These are phyloP conservation scores for Hypomecis atomaria DNA, from an alignment of 2,888 invertebrate species.

Conservation along the genomic window DNA sequence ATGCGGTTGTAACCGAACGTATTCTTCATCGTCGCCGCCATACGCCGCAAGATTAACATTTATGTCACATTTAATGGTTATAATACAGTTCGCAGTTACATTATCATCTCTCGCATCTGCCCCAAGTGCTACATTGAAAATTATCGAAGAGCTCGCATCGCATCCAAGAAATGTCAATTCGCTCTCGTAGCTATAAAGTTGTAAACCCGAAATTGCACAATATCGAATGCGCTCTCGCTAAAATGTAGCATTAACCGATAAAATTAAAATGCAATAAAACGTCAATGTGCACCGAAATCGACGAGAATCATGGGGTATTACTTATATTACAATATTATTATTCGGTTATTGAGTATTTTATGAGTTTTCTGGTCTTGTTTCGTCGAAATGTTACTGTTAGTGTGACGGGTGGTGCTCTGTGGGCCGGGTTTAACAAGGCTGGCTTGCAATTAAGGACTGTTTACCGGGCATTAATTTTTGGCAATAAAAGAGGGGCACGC, in stretches of 20 bases:
- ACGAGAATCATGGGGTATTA: conserved; percentile 65
- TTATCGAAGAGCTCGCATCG: conserved; percentile 39
- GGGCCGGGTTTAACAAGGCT: conserved; percentile 68
- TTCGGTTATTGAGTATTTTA: conserved; percentile 71
- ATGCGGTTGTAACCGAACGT: conserved; percentile 51
- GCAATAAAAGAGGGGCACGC: conserved; percentile 83
- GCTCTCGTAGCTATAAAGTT: conserved; percentile 60
- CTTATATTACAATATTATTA: conserved; percentile 73
- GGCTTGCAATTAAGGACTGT: conserved; percentile 81
- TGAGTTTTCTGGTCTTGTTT: conserved; percentile 65
- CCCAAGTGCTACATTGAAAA: conserved; percentile 40
- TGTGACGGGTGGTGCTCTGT: conserved; percentile 61
- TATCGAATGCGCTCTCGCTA: conserved; percentile 47
- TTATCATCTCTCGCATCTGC: conserved; percentile 44
- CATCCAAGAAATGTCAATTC: conserved; percentile 43
- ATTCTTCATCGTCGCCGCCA: conserved; percentile 40
- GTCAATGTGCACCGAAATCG: conserved; percentile 55
- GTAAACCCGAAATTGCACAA: conserved; percentile 60
- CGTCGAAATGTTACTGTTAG: conserved; percentile 64
- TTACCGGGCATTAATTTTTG: conserved; percentile 84
- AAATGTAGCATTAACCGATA: conserved; percentile 67
- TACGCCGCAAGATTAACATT: conserved; percentile 32
- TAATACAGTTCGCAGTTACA: conserved; percentile 44
- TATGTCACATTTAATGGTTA: conserved; percentile 39
- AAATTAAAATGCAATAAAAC: conserved; percentile 76